phyloP scores from a whole-genome alignment of 2,888 invertebrate genomes.

The Latheticus oryzae region DNA sequence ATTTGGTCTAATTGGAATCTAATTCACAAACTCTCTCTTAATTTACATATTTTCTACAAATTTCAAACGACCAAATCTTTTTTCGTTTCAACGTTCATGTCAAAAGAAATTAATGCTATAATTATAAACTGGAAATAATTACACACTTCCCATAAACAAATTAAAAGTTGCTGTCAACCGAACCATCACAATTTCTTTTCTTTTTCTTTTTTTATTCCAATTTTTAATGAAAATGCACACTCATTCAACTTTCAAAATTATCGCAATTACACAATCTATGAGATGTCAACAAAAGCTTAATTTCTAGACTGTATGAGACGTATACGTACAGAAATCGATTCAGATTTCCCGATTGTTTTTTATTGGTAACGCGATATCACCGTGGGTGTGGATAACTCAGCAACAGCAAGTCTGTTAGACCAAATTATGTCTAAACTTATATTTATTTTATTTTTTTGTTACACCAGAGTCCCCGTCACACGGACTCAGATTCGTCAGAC shows the following conservation, averaged over 20 bases:
- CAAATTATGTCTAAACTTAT: too few species aligned
- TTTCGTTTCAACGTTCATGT: constrained; percentile 13
- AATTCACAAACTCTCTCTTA: not conserved
- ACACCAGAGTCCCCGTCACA: constrained; percentile 76
- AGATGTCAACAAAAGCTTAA: constrained; percentile 14
- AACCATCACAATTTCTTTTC: constrained; percentile 24
- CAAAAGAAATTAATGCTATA: constrained; percentile 22
- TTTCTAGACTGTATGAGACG: constrained; percentile 12
- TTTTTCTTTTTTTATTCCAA: constrained; percentile 2
- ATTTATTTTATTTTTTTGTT: too few species aligned
- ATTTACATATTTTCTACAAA: constrained; percentile 23
- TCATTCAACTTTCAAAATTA: constrained; percentile 9
- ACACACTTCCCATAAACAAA: constrained; percentile 32
- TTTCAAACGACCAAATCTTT: constrained; percentile 14
- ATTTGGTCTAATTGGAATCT: not conserved
- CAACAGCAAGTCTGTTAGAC: too few species aligned
- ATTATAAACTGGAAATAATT: constrained; percentile 24
- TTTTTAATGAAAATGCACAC: not conserved
- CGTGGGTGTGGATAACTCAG: too few species aligned
- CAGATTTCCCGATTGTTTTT: constrained; percentile 15
- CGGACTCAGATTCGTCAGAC: constrained; percentile 76
- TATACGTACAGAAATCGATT: constrained; percentile 9
- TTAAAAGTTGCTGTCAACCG: constrained; percentile 26
- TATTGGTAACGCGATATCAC: constrained; percentile 2
- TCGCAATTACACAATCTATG: constrained; percentile 7